phyloP scores from a whole-genome alignment of 2,888 invertebrate species.

The Drosophila austrosaltans region DNA sequence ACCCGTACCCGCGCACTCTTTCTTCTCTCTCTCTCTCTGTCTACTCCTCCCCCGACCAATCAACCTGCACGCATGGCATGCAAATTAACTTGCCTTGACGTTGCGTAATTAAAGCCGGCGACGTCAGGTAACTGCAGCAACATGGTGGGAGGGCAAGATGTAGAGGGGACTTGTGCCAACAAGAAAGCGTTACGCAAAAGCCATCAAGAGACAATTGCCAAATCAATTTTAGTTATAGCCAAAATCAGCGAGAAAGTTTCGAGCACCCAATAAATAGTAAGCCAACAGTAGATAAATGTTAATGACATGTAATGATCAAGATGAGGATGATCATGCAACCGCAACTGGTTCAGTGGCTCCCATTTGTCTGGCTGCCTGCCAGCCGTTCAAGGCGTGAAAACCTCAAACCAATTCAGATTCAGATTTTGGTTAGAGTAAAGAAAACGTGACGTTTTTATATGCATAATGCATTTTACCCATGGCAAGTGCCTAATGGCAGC shows the following conservation, averaged over 20 bases:
- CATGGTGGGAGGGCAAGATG: too few relatives aligned
- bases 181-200: conserved; percentile 4
- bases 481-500: conserved; percentile 12
- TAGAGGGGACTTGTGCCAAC: not conserved
- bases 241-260: conserved; percentile 9
- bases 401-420: conserved; percentile 8
- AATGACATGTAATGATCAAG: conserved; percentile 3
- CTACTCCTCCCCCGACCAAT: conserved; percentile 9
- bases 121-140: not conserved
- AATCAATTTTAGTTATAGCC: conserved; percentile 2
- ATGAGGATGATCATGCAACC: conserved; percentile 11
- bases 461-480: conserved; percentile 6
- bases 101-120: conserved; percentile 9
- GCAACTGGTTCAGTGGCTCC: conserved; percentile 6
- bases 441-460: conserved; percentile 16
- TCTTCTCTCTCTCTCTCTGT: not conserved
- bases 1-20: not conserved
- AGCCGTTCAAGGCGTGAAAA: conserved; percentile 10
- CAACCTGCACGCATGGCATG: conserved; percentile 1
- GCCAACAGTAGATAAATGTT: not conserved
- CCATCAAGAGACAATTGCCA: conserved; percentile 9
- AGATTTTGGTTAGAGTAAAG: conserved; percentile 11
- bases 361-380: conserved; percentile 8
- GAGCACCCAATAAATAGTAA: not conserved
- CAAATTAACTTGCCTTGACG: conserved; percentile 4